These are phyloP conservation scores for Dryobota labecula DNA, from an alignment of 2,888 invertebrate genomes.

Conservation along the genomic window DNA sequence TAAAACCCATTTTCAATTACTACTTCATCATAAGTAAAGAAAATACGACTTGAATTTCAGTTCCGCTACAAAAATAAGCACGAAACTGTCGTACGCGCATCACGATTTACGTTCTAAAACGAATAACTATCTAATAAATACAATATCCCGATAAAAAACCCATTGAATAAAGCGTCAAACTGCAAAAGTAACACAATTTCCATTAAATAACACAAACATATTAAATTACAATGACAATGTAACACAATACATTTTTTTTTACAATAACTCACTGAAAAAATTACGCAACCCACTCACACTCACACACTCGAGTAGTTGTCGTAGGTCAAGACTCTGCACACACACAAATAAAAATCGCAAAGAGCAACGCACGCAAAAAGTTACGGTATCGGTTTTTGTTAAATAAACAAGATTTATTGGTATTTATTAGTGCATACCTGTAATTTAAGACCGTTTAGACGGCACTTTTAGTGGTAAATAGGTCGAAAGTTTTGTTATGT, in stretches of 20 bases:
- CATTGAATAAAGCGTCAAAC: slow-evolving; percentile 22
- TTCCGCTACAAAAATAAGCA: slow-evolving; percentile 12
- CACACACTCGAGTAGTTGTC: slow-evolving; percentile 67
- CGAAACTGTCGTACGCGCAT: not conserved
- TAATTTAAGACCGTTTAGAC: slow-evolving; percentile 46
- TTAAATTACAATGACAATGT: slow-evolving; percentile 52
- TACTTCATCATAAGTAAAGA: not conserved
- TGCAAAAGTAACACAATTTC: slow-evolving; percentile 16
- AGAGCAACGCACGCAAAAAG: slow-evolving; percentile 80
- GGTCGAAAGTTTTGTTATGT: slow-evolving; percentile 51
- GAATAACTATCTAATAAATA: slow-evolving; percentile 2
- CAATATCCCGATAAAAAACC: not conserved
- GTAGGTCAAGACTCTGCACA: slow-evolving; percentile 76
- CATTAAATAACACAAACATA: slow-evolving; percentile 42
- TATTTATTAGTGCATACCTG: slow-evolving; percentile 53
- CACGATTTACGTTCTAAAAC: slow-evolving; percentile 11
- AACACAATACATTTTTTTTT: slow-evolving; percentile 31
- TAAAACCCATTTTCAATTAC: not conserved
- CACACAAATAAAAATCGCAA: slow-evolving; percentile 68
- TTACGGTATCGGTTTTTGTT: slow-evolving; percentile 81
- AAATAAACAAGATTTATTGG: slow-evolving; percentile 72
- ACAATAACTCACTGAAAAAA: slow-evolving; percentile 68
- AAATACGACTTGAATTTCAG: not conserved
- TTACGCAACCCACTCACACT: slow-evolving; percentile 78
- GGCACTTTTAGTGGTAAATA: slow-evolving; percentile 46